Evolutionary conservation across 1,140 invertebrate species (phyloP).

Genomic region (Eriosoma lanigerum): DNA sequence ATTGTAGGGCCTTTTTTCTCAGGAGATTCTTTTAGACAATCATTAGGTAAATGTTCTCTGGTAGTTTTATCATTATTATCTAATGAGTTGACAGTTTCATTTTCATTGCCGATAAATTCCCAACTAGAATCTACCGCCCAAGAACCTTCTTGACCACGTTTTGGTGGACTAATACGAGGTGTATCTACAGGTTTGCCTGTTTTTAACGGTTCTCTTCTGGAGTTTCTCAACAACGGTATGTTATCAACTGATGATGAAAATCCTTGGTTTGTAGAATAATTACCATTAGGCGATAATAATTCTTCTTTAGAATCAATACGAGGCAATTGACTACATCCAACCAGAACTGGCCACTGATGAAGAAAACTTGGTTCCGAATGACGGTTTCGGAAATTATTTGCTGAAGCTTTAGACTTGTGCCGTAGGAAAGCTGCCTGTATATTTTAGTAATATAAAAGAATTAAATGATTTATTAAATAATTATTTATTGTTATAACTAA

Average conservation of each 20-base stretch:
- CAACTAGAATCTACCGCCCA: conserved; percentile 85
- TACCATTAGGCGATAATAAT: conserved; percentile 38
- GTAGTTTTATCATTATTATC: conserved; percentile 5
- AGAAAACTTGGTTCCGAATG: conserved; percentile 68
- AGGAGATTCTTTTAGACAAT: not conserved
- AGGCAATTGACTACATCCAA: conserved; percentile 60
- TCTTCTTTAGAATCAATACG: conserved; percentile 64
- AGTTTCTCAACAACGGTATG: conserved; percentile 44
- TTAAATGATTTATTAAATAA: not conserved
- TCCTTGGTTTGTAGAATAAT: conserved; percentile 54
- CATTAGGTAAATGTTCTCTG: not conserved
- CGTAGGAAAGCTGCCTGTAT: conserved; percentile 54
- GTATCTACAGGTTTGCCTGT: conserved; percentile 70
- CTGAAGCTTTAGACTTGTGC: conserved; percentile 56
- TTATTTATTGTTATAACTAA: too few species aligned
- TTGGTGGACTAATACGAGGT: conserved; percentile 62
- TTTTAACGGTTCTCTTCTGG: conserved; percentile 28
- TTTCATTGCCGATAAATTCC: conserved; percentile 76
- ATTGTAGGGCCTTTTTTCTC: conserved; percentile 30
- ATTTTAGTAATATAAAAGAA: not conserved
- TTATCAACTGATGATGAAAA: conserved; percentile 74
- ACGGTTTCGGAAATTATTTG: conserved; percentile 63
- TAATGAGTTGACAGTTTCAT: conserved; percentile 11
- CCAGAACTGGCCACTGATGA: conserved; percentile 60
- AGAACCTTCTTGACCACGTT: conserved; percentile 63